Evolutionary conservation across 2,113 vertebrate species (phyloP), one percentile per base, ranked within the genome.

Genomic region (Sporophila hypoxantha): DNA sequence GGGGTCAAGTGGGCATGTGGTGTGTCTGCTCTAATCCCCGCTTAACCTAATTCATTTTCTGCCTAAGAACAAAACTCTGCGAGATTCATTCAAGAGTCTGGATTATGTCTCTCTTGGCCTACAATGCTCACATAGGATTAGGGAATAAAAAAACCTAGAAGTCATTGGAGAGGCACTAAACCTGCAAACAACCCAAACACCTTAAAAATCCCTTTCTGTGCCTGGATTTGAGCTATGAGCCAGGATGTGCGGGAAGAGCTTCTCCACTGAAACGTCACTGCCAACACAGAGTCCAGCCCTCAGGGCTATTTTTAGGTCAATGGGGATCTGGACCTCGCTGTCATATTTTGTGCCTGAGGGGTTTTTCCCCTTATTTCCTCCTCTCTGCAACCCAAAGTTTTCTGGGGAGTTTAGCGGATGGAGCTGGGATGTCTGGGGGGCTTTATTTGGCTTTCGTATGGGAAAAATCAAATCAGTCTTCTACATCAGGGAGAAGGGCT

Each of bases 41-140:
- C 85, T 91, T 92, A 93, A 92, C 87, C 93, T 75, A 87, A 74
- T 91, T 96, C 75, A 80, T 95, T 92, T 92, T 94, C 89, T 87
- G 60, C 90, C 82, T 82, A 94, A 92, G 89, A 76, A 92, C 73
- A 87, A 91, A 94, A 94, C 83, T 91, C 76, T 5, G 13, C 0
- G 78, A 93, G 92, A 95, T 88, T 91, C 93, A 77, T 85, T 88
- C 92, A 85, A 56, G 92, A 91, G 71, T 59, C 70, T 52, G 85
- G 94, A 83, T 91, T 85, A 88, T 55, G 82, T 88, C 59, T 85
- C 75, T 60, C 76, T 79, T 50, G 15, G 76, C 44, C 73, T 77
- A 37, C 61, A 75, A 44, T 16, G 11, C 42, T 90, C 36, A 7
- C 1, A 11, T 37, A 91, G 85, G 91, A 92, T 93, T 95, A 79